Evolutionary conservation across 1,140 invertebrate genomes (phyloP).

Genomic region (Mylabris phalerata): DNA sequence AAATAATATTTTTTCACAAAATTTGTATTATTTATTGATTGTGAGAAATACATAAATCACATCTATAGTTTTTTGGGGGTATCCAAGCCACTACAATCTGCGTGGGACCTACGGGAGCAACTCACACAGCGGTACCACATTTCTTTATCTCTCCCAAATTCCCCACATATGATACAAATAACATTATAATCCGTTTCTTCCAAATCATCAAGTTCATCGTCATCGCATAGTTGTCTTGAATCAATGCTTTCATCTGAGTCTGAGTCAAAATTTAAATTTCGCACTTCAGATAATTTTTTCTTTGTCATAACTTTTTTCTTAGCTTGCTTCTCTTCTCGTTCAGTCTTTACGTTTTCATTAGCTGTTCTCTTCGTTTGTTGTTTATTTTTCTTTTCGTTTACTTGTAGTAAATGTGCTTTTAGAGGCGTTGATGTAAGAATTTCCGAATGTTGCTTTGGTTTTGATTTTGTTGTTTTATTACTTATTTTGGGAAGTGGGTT

Average conservation of each 20-base stretch:
- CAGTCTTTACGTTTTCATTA: background rate
- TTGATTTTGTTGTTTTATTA: slow-evolving; percentile 1
- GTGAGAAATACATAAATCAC: no score
- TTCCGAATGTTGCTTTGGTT: slow-evolving; percentile 7
- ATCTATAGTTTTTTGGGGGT: no score
- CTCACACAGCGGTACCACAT: no score
- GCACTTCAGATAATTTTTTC: background rate
- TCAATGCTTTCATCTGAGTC: background rate
- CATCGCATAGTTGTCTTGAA: background rate
- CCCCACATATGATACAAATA: slow-evolving; percentile 17
- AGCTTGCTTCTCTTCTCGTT: background rate
- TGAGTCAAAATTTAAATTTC: background rate
- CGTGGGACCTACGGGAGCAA: no score
- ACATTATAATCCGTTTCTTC: background rate
- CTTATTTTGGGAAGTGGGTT: slow-evolving; percentile 4
- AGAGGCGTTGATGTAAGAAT: slow-evolving; percentile 6
- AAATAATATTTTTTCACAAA: no score
- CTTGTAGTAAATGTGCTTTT: background rate
- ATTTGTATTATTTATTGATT: no score
- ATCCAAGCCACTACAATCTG: no score
- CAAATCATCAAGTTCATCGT: background rate
- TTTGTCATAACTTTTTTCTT: background rate
- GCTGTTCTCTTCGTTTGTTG: background rate
- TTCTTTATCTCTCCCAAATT: slow-evolving; percentile 19
- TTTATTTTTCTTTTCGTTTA: background rate